phyloP scores from a whole-genome alignment of 1,140 invertebrate species.

The Hesperophylax magnus region DNA sequence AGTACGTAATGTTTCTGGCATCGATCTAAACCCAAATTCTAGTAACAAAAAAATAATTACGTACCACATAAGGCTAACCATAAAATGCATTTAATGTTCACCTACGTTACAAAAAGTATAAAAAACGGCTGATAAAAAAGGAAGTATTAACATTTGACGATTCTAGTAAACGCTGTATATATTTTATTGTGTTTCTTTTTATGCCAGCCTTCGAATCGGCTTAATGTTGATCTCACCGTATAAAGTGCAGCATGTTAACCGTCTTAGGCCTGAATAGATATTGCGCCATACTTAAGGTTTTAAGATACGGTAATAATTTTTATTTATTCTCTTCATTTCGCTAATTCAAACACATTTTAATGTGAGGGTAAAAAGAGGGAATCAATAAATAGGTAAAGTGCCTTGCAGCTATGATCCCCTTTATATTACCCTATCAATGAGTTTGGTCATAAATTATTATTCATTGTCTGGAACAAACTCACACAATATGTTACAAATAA shows the following conservation, averaged over 20 bases:
- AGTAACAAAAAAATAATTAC: too few relatives aligned
- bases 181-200: constrained; percentile 33
- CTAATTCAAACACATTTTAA: constrained; percentile 20
- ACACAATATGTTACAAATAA: too few relatives aligned
- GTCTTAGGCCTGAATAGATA: neutral
- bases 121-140: constrained; percentile 15
- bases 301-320: constrained; percentile 10
- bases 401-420: too few relatives aligned
- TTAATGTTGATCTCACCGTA: constrained; percentile 30
- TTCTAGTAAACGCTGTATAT: constrained; percentile 15
- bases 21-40: too few relatives aligned
- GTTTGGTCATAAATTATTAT: too few relatives aligned
- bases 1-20: too few relatives aligned
- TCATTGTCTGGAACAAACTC: too few relatives aligned
- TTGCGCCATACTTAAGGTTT: constrained; percentile 4
- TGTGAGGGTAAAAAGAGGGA: neutral
- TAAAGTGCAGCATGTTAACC: constrained; percentile 18
- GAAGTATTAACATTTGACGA: constrained; percentile 34
- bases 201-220: constrained; percentile 11
- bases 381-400: constrained; percentile 9
- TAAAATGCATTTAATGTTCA: constrained; percentile 18
- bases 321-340: constrained; percentile 9
- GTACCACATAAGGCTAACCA: too few relatives aligned
- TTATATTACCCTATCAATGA: too few relatives aligned
- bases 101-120: neutral